Evolutionary conservation across 92 coral and sea anemone species (phyloP).

Genomic region (Umimayanthus chanpuru): DNA sequence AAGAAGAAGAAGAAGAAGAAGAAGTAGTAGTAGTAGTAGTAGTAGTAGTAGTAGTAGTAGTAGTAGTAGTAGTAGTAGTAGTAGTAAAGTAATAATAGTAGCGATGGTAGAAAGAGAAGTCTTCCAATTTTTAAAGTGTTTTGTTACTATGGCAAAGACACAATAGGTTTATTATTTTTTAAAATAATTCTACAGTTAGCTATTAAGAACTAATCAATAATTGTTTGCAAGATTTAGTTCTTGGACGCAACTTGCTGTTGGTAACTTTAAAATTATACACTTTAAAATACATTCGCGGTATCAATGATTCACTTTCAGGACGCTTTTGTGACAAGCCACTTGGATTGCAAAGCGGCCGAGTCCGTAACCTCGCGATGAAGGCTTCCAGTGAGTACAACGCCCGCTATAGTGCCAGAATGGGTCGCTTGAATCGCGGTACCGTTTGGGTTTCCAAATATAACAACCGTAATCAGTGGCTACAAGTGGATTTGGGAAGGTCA

Average conservation of each 20-base stretch:
- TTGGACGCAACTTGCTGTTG: not conserved
- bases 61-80: too few species aligned
- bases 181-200: too few species aligned
- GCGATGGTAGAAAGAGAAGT: too few species aligned
- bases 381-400: conserved; percentile 25
- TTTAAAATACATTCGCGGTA: not conserved
- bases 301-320: not conserved
- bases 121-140: too few species aligned
- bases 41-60: too few species aligned
- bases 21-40: too few species aligned
- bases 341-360: conserved; percentile 6
- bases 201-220: too few species aligned
- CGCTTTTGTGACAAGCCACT: too few species aligned
- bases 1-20: too few species aligned
- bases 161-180: too few species aligned
- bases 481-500: conserved; percentile 62
- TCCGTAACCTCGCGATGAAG: conserved; percentile 21
- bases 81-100: too few species aligned
- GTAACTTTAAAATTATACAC: not conserved
- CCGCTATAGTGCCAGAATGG: not conserved
- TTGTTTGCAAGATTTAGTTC: not conserved
- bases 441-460: conserved; percentile 32
- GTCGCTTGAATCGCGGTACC: conserved; percentile 23
- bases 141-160: too few species aligned
- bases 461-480: conserved; percentile 52